Evolutionary conservation across 2,888 invertebrate genomes (phyloP).

Genomic region (Dusona sp.): DNA sequence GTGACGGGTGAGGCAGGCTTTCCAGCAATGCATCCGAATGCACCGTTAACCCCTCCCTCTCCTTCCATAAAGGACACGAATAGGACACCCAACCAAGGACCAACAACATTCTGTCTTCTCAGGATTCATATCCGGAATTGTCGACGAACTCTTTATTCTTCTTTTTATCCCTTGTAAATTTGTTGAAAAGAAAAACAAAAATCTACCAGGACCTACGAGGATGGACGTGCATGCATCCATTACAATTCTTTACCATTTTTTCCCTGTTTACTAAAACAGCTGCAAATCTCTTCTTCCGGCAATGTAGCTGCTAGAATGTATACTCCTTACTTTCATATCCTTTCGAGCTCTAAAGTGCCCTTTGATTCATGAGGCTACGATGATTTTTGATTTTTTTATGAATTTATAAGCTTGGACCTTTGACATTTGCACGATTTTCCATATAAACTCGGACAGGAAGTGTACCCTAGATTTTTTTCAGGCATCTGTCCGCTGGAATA

Average conservation of each 20-base stretch:
- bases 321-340: neutral
- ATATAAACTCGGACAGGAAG: neutral
- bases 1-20: constrained; percentile 62
- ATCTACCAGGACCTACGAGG: neutral
- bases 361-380: neutral
- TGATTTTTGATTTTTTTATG: neutral
- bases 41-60: constrained; percentile 3
- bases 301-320: neutral
- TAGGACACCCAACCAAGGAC: constrained; percentile 26
- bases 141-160: neutral
- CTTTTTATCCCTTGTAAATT: constrained; percentile 3
- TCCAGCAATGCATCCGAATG: constrained; percentile 61
- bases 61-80: constrained; percentile 41
- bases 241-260: neutral
- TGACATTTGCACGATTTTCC: neutral
- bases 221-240: neutral
- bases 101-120: constrained; percentile 24
- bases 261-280: neutral
- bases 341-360: neutral
- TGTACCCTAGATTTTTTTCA: neutral
- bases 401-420: neutral
- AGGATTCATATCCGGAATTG: constrained; percentile 39
- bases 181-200: neutral
- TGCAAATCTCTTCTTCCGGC: neutral
- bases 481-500: neutral